Evolutionary conservation across 1,140 invertebrate species (phyloP), one percentile per base, ranked within the genome.

Genomic region (Glomeris maerens): DNA sequence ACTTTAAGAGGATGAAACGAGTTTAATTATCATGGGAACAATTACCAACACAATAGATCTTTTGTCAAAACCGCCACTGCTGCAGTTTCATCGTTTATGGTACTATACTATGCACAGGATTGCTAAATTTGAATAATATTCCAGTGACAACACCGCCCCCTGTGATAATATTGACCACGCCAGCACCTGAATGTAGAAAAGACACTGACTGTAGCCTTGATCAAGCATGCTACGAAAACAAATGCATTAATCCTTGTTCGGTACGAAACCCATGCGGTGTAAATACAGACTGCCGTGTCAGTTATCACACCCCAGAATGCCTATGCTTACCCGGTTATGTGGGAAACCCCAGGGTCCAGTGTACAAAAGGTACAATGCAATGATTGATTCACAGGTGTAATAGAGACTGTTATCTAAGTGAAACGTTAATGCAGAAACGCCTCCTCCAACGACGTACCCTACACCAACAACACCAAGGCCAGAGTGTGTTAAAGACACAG

Each of bases 401-500:
- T 27, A 26, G 1, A n/a, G 28, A 49, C 13, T n/a, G 7, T 27
- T 29, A 23, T 48, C n/a, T 25, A 44, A 14, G 2, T 52, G 4
- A 52, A 29, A 41, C 10, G 17, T 36, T 17, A 17, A 36, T 36
- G 10, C 10, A 36, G 10, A 10, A 36, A 17, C 17, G 10, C 31
- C 31, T 10, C 31, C 31, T 36, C 10, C 17, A 17, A 36, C 31
- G 17, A 10, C 31, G 31, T 17, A 10, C 17, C 31, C 31, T 36
- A 48, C 39, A 48, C 5, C 23, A 10, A 44, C 47, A 41, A 48
- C 48, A 27, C 27, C 45, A 51, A 42, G 40, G 21, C 45, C 17
- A 22, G 22, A 28, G 7, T 67, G 66, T 52, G 57, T 55, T 13
- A 44, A 54, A 10, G 61, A 66, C 42, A 58, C 59, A 41, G 59